Base-by-base conservation (phyloP, 1,140 invertebrate genomes). In the Aradophagus sp. region DNA sequence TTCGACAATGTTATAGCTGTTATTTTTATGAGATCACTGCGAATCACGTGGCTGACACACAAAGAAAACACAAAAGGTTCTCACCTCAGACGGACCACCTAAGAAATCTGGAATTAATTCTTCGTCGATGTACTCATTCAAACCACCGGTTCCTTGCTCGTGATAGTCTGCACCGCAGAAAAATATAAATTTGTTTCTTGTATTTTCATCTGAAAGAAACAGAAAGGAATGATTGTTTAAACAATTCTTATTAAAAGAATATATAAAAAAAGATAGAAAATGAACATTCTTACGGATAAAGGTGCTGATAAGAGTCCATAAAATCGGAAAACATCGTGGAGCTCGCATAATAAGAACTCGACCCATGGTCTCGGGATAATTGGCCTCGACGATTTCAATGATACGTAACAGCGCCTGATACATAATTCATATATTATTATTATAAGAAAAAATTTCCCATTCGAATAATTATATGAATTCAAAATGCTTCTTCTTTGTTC, bases 271-370 rank as follows among this genome's bases (percentile, higher is more conserved):
- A 47, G 38, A 34, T 14, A 16, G 11, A 53, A 41, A 13, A 19
- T 32, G 4, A 31, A 38, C 36, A 62, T 36, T 19, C 84, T 87
- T 81, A 92, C 91, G 89, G 76, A 98, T 98, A 82, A 98, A 98
- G n/a, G 95, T 95, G 78, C 94, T 95, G 44, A 98, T 93, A 35
- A 98, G 89, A 0, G 96, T 98, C 97, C 97, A 98, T n/a, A 98
- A 87, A 56, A 98, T 96, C 0, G 97, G 97, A 80, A 98, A 98
- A 34, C 97, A 95, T 65, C 96, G 88, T 1, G 95, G 95, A 17
- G 95, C 95, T 66, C 95, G 87, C 47, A 95, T 92, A 63, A 97
- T 94, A 15, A 97, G 87, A 38, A 97, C 93, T 34, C 91, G 86
- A 10, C 94, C 95, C 92, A 98, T 94, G 5, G 96, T 98, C 86